Base-by-base conservation (phyloP, 2,888 invertebrate genomes). In the Pyrrhopygopsis socrates region DNA sequence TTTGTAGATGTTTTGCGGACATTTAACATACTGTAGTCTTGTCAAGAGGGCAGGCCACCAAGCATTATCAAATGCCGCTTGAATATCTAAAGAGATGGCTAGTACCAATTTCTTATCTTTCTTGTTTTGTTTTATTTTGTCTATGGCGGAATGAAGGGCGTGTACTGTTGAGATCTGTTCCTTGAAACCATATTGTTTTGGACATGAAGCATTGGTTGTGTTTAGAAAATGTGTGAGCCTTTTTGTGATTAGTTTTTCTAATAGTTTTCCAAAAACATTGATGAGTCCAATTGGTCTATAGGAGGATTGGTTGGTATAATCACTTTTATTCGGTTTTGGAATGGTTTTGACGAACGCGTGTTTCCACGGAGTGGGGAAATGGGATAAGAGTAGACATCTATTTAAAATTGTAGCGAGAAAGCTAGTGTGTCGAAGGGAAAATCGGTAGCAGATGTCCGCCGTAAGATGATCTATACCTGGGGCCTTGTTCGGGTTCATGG, bases 311-410 rank as follows among this genome's bases (percentile, higher is more conserved):
- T 80, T 45, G 11, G 29, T 27, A 22, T 81, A 68, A 29, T 85
- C 83, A 0, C 73, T 80, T 77, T 91, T 92, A 5, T 68, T 71
- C 0, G 90, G 85, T 75, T 95, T 94, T 0, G 93, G 93, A 1
- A 94, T 91, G 11, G 91, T 87, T 75, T 86, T 91, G 0, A 86
- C 84, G 0, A 58, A 75, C 0, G 93, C 88, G 0, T 13, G 27
- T 68, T 94, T 94, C 94, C 94, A 94, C 0, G 8, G 0, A 13
- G 50, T 50, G 29, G 34, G 45, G 15, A 45, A 45, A 15, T 45
- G 18, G 11, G 45, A 45, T 15, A 34, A 11, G 11, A 11, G 6
- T 8, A 34, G 34, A 11, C 34, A 34, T 34, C 34, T 34, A 11
- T 34, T 34, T 34, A 34, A 34, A 34, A 34, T 34, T 34, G 5